Evolutionary conservation across 2,113 vertebrate genomes (phyloP).

Genomic region (Phaethornis superciliosus): DNA sequence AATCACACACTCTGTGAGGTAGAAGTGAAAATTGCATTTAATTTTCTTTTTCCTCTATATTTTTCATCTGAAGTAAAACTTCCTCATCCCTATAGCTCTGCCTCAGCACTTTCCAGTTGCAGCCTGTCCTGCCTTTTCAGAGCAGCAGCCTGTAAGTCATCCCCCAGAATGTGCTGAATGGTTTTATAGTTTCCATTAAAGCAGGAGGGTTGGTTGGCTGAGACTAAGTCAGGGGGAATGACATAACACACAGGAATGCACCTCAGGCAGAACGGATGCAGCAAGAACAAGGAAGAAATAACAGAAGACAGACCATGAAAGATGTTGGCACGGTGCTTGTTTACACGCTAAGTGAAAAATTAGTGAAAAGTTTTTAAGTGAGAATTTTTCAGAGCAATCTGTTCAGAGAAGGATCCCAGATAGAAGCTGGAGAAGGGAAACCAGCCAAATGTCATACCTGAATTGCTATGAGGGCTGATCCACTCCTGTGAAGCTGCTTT

Average conservation of each 20-base stretch:
- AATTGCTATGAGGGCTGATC: not conserved
- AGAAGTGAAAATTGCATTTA: not conserved
- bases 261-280: not conserved
- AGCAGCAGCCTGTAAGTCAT: constrained; percentile 58
- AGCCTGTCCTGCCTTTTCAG: constrained; percentile 66
- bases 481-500: not conserved
- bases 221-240: not conserved
- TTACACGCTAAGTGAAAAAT: constrained; percentile 9
- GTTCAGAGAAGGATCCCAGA: not conserved
- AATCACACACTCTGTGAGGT: not conserved
- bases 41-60: not conserved
- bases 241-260: not conserved
- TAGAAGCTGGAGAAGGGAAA: not conserved
- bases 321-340: not conserved
- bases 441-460: not conserved
- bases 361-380: not conserved
- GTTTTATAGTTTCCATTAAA: constrained; percentile 27
- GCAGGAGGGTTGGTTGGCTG: constrained; percentile 14
- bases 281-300: not conserved
- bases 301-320: not conserved
- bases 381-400: not conserved
- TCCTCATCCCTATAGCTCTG: not conserved
- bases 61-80: constrained; percentile 42
- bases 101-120: constrained; percentile 55
- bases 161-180: constrained; percentile 32